These are phyloP conservation scores for Conops quadrifasciatus DNA, from an alignment of 2,888 invertebrate species.

Conservation along the genomic window DNA sequence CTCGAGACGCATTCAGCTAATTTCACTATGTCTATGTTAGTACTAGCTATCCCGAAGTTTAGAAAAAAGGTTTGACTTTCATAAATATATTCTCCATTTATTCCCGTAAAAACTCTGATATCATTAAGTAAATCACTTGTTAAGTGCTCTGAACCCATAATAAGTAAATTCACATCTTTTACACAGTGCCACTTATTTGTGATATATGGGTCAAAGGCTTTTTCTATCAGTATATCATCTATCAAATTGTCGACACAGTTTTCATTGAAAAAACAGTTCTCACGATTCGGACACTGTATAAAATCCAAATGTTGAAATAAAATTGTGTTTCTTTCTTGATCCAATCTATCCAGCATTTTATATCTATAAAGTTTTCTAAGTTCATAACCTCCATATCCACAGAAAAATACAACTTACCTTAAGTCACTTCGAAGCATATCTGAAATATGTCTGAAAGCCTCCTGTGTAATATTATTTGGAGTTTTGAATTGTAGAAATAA, in stretches of 20 bases:
- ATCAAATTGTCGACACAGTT: slow-evolving; percentile 83
- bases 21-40: slow-evolving; percentile 86
- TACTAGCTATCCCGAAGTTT: slow-evolving; percentile 86
- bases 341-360: slow-evolving; percentile 90
- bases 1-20: slow-evolving; percentile 89
- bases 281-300: slow-evolving; percentile 92
- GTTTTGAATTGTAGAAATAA: slow-evolving; percentile 93
- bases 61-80: slow-evolving; percentile 82
- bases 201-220: slow-evolving; percentile 68
- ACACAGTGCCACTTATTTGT: slow-evolving; percentile 64
- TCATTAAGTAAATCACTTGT: slow-evolving; percentile 88
- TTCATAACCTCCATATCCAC: not conserved
- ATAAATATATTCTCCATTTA: slow-evolving; percentile 82
- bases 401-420: slow-evolving; percentile 68
- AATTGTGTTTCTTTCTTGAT: slow-evolving; percentile 94
- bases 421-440: slow-evolving; percentile 92
- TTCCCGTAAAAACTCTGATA: slow-evolving; percentile 84
- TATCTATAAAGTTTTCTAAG: slow-evolving; percentile 70
- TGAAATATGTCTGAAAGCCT: slow-evolving; percentile 92
- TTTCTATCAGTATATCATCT: slow-evolving; percentile 67
- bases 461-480: slow-evolving; percentile 90
- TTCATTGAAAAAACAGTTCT: slow-evolving; percentile 91
- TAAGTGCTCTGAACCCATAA: slow-evolving; percentile 86
- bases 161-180: slow-evolving; percentile 78
- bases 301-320: slow-evolving; percentile 95